Evolutionary conservation across 2,113 vertebrate genomes (phyloP), one percentile per base, ranked within the genome.

Genomic region (Donacobius atricapilla): DNA sequence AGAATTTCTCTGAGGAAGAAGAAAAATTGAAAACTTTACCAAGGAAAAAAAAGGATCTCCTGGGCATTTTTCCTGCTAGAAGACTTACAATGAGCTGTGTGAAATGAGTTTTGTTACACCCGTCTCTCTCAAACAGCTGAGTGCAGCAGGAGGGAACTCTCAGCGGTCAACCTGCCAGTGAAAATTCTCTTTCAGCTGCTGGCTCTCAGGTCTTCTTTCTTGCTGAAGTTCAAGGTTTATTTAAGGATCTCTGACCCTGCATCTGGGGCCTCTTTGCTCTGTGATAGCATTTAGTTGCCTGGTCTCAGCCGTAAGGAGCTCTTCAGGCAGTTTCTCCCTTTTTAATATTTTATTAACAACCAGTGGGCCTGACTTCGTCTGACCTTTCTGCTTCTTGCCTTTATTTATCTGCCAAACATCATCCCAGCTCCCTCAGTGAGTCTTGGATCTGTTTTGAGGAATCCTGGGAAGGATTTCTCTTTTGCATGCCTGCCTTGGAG

Each of bases 281-380:
- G 22, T 89, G 30, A 63, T 53, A 51, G 25, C 16, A 51, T 75
- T 64, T 56, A 60, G 58, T 30, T 90, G n/a, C 35, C 27, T 20
- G 13, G 7, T 58, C n/a, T 89, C 61, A 77, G 51, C 85, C 47
- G 20, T 33, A 73, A 93, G 50, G 39, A 70, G 35, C 72, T 90
- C 11, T 68, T 93, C 30, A 54, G 47, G 44, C 0, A 1, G 27
- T 70, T 81, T 92, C 50, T 95, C 31, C 33, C 24, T 83, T 83
- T 90, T 90, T 63, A 87, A 86, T 96, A n/a, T 85, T 88, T 92
- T 83, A 86, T 94, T 85, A 93, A 77, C 75, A 63, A 42, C 45
- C 47, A 73, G 30, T 1, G 27, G 86, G 33, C 30, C 39, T 70
- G 90, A 66, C 56, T 95, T 78, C 18, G 2, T 22, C 47, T 87